Evolutionary conservation across 1,140 invertebrate genomes (phyloP), one percentile per base, ranked within the genome.

Genomic region (Pseudoatta argentina): DNA sequence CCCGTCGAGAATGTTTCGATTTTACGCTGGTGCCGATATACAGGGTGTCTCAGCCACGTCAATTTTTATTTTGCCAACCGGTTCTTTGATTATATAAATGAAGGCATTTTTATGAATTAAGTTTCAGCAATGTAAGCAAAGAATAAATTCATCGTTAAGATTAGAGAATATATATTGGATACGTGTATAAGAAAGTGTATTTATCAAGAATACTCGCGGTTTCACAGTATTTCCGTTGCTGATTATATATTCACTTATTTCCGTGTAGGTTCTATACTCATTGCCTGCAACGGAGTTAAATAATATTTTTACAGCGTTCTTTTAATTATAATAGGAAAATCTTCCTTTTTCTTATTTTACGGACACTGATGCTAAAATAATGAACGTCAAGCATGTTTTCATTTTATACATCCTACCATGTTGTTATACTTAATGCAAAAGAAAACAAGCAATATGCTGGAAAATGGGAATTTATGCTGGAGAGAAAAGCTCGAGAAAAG

Each of bases 391-490:
- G n/a, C 27, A 27, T 53, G 48, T 75, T 64, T 72, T 59, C 63
- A 34, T 77, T 64, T n/a, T 53, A 83, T 53, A 18, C 53, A 18
- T 16, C 14, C n/a, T 16, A 57, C 6, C n/a, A 34, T 44, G 34
- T 30, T 67, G 18, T 61, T 76, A 86, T 76, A 63, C 88, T 91
- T 89, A 83, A 90, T 83, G 88, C 21, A 72, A 86, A 90, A 88
- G 77, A 61, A 73, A 85, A 86, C 57, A 24, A 57, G 5, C 63
- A 30, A 51, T 10, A 8, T 57, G 57, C 10, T 71, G 51, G 30
- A 64, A 83, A 85, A 83, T 34, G 21, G 6, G 69, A 55, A 39
- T 39, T 77, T 51, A 48, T 27, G 12, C 30, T 61, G 34, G 34
- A 27, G 5, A 30, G 53, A 85, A 34, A 53, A 85, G 21, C 63